Conservation (phyloP, 2,797 vertebrate species). For the Decapterus maruadsi region DNA sequence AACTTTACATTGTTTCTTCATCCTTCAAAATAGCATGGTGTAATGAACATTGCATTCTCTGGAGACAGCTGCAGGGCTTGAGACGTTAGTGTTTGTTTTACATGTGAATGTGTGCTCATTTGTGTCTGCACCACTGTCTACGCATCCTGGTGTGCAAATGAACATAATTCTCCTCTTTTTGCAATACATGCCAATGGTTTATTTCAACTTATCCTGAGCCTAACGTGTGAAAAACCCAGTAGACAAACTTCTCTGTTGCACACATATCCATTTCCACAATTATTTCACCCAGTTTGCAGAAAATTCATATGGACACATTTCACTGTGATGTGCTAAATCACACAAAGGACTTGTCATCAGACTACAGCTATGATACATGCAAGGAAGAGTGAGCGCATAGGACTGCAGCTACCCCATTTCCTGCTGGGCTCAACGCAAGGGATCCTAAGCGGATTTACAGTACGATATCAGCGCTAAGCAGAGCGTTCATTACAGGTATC, state of each 20-base stretch:
- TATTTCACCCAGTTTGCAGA: slow-evolving; percentile 25
- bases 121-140: slow-evolving; percentile 3
- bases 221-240: neutral
- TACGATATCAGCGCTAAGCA: slow-evolving; percentile 74
- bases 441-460: slow-evolving; percentile 77
- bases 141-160: neutral
- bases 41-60: slow-evolving; percentile 19
- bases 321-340: slow-evolving; percentile 43
- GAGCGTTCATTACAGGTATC: slow-evolving; percentile 77
- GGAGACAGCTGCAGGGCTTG: slow-evolving; percentile 8
- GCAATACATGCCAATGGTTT: neutral
- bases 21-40: neutral
- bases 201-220: slow-evolving; percentile 1
- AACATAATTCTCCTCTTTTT: neutral
- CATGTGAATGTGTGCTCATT: slow-evolving; percentile 13
- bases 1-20: slow-evolving; percentile 14
- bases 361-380: slow-evolving; percentile 27
- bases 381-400: slow-evolving; percentile 23
- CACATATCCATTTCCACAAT: slow-evolving; percentile 47
- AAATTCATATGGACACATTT: slow-evolving; percentile 64
- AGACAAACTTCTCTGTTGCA: slow-evolving; percentile 26
- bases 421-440: slow-evolving; percentile 47
- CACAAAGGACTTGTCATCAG: slow-evolving; percentile 39
- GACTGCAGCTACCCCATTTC: slow-evolving; percentile 33
- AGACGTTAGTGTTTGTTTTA: slow-evolving; percentile 31